phyloP scores from a whole-genome alignment of 2,113 vertebrate genomes.

The Tragelaphus scriptus region DNA sequence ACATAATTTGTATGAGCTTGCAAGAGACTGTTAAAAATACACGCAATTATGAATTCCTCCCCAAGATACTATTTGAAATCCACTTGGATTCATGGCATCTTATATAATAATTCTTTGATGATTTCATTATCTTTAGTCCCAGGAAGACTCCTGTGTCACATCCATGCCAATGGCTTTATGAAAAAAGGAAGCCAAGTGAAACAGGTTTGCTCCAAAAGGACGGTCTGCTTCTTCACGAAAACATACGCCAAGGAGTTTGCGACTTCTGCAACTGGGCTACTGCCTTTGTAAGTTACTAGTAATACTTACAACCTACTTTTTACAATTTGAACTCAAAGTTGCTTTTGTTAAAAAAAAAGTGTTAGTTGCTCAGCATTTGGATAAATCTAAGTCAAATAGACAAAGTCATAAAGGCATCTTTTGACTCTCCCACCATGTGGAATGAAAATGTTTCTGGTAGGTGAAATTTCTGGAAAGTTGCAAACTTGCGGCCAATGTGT shows the following conservation, averaged over 20 bases:
- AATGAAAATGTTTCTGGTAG: background rate
- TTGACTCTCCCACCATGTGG: background rate
- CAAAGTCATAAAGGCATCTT: background rate
- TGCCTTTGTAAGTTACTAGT: slow-evolving; percentile 69
- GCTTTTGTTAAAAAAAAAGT: background rate
- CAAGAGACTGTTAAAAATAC: background rate
- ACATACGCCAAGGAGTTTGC: slow-evolving; percentile 40
- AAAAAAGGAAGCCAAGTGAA: slow-evolving; percentile 54
- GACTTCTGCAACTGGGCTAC: slow-evolving; percentile 79
- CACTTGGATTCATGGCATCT: background rate
- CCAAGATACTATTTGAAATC: background rate
- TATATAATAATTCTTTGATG: background rate
- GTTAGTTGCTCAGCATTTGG: background rate
- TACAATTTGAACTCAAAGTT: background rate
- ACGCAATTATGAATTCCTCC: background rate
- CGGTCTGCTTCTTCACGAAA: slow-evolving; percentile 53
- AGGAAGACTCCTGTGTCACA: slow-evolving; percentile 41
- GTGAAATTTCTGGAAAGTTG: background rate
- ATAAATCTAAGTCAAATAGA: background rate
- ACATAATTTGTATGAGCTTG: background rate
- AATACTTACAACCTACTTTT: background rate
- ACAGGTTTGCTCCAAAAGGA: background rate
- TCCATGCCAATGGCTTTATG: slow-evolving; percentile 56
- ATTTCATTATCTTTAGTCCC: slow-evolving; percentile 31
- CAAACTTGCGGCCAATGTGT: background rate